Percentiles rank a stretch among this genome's conserved stretches.
phyloP scores from a whole-genome alignment of 2,797 vertebrate species.

The Antennarius maculatus region DNA sequence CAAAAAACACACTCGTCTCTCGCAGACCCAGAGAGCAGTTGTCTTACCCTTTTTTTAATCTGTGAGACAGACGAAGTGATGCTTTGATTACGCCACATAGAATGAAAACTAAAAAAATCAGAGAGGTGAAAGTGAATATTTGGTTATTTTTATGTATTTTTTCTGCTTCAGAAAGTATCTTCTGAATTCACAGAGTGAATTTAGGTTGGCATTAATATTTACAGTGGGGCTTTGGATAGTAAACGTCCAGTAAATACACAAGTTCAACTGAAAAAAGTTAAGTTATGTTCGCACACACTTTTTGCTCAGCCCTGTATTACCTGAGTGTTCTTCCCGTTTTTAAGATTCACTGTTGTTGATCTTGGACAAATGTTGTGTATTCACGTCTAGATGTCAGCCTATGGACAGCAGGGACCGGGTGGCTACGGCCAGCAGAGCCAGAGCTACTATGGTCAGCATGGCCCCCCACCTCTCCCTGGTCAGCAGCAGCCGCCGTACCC shows the following conservation, averaged over 20 bases:
- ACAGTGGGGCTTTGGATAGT: slow-evolving; percentile 28
- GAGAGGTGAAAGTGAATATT: slow-evolving; percentile 43
- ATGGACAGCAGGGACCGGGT: slow-evolving; percentile 91
- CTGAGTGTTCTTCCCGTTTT: not conserved
- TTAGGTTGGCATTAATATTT: slow-evolving; percentile 42
- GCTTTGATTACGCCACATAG: slow-evolving; percentile 48
- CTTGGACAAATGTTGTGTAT: slow-evolving; percentile 29
- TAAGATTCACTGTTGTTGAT: slow-evolving; percentile 5
- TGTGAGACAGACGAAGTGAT: slow-evolving; percentile 44
- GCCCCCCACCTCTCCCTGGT: slow-evolving; percentile 83
- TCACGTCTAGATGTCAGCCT: slow-evolving; percentile 87
- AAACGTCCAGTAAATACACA: slow-evolving; percentile 27
- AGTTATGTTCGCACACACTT: slow-evolving; percentile 9
- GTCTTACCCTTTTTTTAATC: slow-evolving; percentile 49
- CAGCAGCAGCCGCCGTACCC: slow-evolving; percentile 77
- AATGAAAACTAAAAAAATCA: slow-evolving; percentile 28
- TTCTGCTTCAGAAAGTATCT: slow-evolving; percentile 22
- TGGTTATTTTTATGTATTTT: slow-evolving; percentile 49
- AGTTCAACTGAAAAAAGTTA: slow-evolving; percentile 11
- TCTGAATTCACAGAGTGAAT: slow-evolving; percentile 31
- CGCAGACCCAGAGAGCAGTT: slow-evolving; percentile 31
- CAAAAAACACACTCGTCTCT: slow-evolving; percentile 27
- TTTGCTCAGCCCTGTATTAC: not conserved
- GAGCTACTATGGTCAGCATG: slow-evolving; percentile 88
- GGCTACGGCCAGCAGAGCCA: slow-evolving; percentile 93